These are phyloP conservation scores for Seriola dumerili DNA, from an alignment of 2,113 vertebrate genomes.

Conservation along the genomic window DNA sequence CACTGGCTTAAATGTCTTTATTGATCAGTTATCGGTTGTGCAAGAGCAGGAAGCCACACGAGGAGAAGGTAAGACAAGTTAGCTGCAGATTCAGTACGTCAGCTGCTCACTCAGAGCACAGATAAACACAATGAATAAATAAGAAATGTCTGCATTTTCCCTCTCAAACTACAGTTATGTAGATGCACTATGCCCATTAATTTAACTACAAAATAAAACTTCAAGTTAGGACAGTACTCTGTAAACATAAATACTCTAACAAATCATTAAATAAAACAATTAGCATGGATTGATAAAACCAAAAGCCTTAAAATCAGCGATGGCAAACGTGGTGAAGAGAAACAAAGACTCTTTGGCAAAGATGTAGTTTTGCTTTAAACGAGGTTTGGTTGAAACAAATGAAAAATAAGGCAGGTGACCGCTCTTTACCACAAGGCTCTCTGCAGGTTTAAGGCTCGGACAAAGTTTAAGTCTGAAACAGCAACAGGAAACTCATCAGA, in stretches of 20 bases:
- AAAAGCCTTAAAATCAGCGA: slow-evolving; percentile 23
- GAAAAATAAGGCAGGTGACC: slow-evolving; percentile 57
- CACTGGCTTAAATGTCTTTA: slow-evolving; percentile 54
- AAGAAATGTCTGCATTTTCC: neutral
- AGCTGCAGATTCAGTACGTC: slow-evolving; percentile 42
- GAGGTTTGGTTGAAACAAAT: slow-evolving; percentile 32
- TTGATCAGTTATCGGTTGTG: slow-evolving; percentile 70
- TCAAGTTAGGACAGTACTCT: slow-evolving; percentile 37
- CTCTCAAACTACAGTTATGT: slow-evolving; percentile 16
- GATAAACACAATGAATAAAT: slow-evolving; percentile 29
- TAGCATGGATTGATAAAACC: slow-evolving; percentile 30
- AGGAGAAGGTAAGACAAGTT: slow-evolving; percentile 22
- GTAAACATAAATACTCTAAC: slow-evolving; percentile 46
- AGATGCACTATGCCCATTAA: slow-evolving; percentile 34
- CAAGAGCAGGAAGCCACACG: slow-evolving; percentile 60
- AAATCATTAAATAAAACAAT: neutral
- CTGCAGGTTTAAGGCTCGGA: slow-evolving; percentile 64
- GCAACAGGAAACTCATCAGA: slow-evolving; percentile 22
- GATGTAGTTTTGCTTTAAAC: slow-evolving; percentile 51
- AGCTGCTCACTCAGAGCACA: slow-evolving; percentile 37
- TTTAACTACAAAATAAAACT: slow-evolving; percentile 34
- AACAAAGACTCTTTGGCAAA: slow-evolving; percentile 75
- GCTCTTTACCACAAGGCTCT: slow-evolving; percentile 42
- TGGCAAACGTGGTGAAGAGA: slow-evolving; percentile 43
- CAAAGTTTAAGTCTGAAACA: slow-evolving; percentile 24